A percentile compares a stretch with the other conserved stretches of the same genome.
phyloP scores from a whole-genome alignment of 1,140 invertebrate species.

The Agrilus planipennis region DNA sequence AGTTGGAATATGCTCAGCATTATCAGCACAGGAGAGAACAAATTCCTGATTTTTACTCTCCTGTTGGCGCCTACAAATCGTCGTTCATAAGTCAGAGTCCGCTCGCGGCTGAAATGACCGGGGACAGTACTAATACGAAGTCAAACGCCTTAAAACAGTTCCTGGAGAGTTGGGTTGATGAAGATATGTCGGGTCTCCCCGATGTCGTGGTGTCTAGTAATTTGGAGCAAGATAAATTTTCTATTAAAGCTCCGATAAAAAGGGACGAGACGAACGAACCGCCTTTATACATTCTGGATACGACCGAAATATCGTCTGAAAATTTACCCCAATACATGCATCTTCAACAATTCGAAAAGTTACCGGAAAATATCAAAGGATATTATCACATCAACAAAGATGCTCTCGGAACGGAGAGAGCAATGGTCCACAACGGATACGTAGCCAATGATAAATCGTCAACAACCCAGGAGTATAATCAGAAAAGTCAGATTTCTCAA shows the following conservation, averaged over 20 bases:
- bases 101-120: slow-evolving; percentile 15
- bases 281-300: slow-evolving; percentile 15
- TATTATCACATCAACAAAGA: slow-evolving; percentile 3
- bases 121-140: slow-evolving; percentile 10
- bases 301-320: slow-evolving; percentile 16
- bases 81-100: neutral
- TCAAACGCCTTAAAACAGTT: slow-evolving; percentile 24
- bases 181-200: slow-evolving; percentile 14
- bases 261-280: slow-evolving; percentile 3
- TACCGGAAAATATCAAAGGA: slow-evolving; percentile 16
- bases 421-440: no score
- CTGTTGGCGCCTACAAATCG: neutral
- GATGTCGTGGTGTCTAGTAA: slow-evolving; percentile 1
- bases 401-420: neutral
- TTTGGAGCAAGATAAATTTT: neutral
- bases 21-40: slow-evolving; percentile 25
- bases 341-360: slow-evolving; percentile 13
- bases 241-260: neutral
- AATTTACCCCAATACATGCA: slow-evolving; percentile 16
- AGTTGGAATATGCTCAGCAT: slow-evolving; percentile 29
- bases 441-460: no score
- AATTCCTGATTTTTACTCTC: neutral
- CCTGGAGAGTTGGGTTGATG: slow-evolving; percentile 28
- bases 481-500: no score
- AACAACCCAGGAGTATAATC: no score